Percentiles rank a stretch among this genome's conserved stretches.
These are phyloP conservation scores for Poecilia picta DNA, from an alignment of 2,797 vertebrate species.

Conservation along the genomic window DNA sequence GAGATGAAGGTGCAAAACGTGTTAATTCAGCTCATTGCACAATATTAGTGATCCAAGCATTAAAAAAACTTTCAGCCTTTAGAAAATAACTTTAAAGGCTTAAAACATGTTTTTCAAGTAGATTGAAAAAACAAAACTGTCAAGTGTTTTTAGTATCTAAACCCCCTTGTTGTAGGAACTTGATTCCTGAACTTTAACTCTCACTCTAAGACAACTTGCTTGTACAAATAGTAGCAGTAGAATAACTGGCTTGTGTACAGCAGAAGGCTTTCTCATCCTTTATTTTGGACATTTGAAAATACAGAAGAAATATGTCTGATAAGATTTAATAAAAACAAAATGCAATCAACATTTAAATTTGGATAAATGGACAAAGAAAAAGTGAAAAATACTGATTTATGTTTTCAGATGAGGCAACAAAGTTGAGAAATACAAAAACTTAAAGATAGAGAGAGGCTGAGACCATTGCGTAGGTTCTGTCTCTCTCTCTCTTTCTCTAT, in stretches of 20 bases:
- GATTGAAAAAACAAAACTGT: no score
- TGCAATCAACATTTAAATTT: neutral
- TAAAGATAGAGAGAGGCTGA: constrained; percentile 23
- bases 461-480: constrained; percentile 36
- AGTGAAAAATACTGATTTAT: constrained; percentile 23
- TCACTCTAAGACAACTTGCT: neutral
- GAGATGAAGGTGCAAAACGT: neutral
- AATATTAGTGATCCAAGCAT: neutral
- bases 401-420: constrained; percentile 42
- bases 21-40: neutral
- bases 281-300: neutral
- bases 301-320: neutral
- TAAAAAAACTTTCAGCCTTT: neutral
- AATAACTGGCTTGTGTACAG: neutral
- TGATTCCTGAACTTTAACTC: neutral
- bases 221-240: neutral
- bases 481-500: constrained; percentile 49
- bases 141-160: neutral
- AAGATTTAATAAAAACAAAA: neutral
- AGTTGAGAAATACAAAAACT: constrained; percentile 30
- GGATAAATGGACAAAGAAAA: constrained; percentile 1
- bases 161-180: neutral
- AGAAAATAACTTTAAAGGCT: neutral
- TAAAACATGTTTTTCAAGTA: neutral
- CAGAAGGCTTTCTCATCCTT: neutral